These are phyloP conservation scores for Melinaea marsaeus DNA, from an alignment of 2,888 invertebrate genomes.

Conservation along the genomic window DNA sequence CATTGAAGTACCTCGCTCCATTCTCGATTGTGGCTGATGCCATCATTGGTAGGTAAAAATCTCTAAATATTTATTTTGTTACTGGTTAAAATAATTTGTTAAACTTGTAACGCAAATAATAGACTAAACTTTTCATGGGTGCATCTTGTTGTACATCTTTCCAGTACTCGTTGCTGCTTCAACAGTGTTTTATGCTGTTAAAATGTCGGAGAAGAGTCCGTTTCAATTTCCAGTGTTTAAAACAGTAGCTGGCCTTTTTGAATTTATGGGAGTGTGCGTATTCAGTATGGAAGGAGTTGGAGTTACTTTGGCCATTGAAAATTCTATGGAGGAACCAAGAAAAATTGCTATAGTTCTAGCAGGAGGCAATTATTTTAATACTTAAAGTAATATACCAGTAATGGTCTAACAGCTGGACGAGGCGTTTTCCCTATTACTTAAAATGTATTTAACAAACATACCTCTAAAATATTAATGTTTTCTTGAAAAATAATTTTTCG, in stretches of 20 bases:
- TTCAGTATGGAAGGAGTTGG: constrained; percentile 69
- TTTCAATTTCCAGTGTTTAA: constrained; percentile 37
- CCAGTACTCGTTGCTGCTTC: constrained; percentile 41
- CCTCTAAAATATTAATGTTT: no score
- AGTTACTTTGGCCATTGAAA: constrained; percentile 49
- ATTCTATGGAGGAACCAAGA: constrained; percentile 48
- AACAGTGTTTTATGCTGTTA: constrained; percentile 42
- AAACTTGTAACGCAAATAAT: no score
- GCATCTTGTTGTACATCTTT: constrained; percentile 10
- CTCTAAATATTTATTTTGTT: background rate
- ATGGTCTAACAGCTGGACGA: no score
- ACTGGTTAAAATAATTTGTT: no score
- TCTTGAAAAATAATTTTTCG: no score
- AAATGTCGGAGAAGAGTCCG: constrained; percentile 9
- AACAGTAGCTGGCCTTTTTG: constrained; percentile 36
- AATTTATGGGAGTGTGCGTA: constrained; percentile 71
- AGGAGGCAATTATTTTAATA: constrained; percentile 27
- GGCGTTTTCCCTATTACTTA: no score
- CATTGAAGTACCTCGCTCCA: constrained; percentile 50
- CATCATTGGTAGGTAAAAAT: constrained; percentile 42
- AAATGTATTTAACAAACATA: no score
- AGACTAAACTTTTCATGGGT: no score
- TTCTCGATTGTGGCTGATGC: constrained; percentile 49
- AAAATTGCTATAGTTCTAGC: constrained; percentile 42
- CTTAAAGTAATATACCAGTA: background rate